phyloP scores from a whole-genome alignment of 2,888 invertebrate genomes.

The Calliphora vomitoria region DNA sequence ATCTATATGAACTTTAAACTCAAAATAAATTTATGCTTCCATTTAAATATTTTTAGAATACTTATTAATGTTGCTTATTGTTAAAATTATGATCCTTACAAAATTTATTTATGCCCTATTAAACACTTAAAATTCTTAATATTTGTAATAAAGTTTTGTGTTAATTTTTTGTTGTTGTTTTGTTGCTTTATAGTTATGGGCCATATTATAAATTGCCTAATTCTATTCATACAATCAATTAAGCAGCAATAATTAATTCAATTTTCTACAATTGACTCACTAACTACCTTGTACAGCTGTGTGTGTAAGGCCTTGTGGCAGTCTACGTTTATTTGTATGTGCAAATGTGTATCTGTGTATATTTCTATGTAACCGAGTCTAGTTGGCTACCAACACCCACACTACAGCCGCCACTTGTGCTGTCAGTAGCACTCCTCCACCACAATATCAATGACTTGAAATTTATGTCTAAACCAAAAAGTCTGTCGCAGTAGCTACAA shows the following conservation, averaged over 20 bases:
- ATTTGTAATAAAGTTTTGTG: constrained; percentile 44
- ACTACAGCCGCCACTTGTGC: neutral
- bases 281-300: constrained; percentile 25
- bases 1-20: neutral
- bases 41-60: neutral
- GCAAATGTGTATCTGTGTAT: neutral
- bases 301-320: neutral
- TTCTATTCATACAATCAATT: constrained; percentile 80
- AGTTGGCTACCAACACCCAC: neutral
- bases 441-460: constrained; percentile 42
- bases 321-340: neutral
- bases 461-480: constrained; percentile 46
- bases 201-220: constrained; percentile 64
- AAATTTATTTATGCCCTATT: constrained; percentile 56
- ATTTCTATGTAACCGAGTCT: neutral
- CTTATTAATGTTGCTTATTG: constrained; percentile 2
- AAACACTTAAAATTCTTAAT: constrained; percentile 58
- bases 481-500: neutral
- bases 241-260: constrained; percentile 83
- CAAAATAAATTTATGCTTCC: neutral
- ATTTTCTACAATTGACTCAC: constrained; percentile 76
- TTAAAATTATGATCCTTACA: constrained; percentile 14
- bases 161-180: constrained; percentile 22
- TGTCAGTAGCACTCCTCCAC: constrained; percentile 7
- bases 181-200: neutral